These are phyloP conservation scores for Bilobella aurantiaca DNA, from an alignment of 1,140 invertebrate genomes.

Conservation along the genomic window DNA sequence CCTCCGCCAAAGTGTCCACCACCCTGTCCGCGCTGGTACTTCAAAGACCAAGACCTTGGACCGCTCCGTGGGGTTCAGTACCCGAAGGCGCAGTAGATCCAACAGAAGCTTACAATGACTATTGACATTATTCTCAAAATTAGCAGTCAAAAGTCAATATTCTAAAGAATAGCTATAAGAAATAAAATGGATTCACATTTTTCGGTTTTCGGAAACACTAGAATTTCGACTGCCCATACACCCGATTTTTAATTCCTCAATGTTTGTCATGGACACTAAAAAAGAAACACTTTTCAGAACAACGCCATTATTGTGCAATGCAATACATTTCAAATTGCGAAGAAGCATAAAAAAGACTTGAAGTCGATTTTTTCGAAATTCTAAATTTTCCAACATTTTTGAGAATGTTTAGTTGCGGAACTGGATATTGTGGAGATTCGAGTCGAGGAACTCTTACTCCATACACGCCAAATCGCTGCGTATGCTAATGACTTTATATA, in stretches of 20 bases:
- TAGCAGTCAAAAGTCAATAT: not conserved
- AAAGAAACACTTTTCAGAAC: not conserved
- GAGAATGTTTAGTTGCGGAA: not conserved
- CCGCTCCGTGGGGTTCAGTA: not conserved
- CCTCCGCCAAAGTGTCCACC: not conserved
- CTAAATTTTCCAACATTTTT: not conserved
- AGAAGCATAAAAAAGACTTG: too few relatives aligned
- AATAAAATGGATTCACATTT: not conserved
- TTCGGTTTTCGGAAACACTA: too few relatives aligned
- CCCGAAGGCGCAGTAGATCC: not conserved
- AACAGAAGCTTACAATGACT: not conserved
- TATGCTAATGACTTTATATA: too few relatives aligned
- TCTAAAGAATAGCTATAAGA: not conserved
- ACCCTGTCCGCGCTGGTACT: not conserved
- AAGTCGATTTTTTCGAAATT: not conserved
- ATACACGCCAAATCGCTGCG: not conserved
- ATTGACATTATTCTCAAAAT: too few relatives aligned
- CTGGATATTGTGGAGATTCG: not conserved
- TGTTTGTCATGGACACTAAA: not conserved
- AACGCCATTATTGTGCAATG: not conserved
- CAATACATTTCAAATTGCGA: not conserved
- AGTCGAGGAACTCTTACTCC: not conserved
- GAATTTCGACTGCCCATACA: too few relatives aligned
- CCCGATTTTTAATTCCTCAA: not conserved
- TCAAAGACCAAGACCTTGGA: not conserved